phyloP scores from a whole-genome alignment of 53 echinoderm and acorn worm species.

The Antedon mediterranea region DNA sequence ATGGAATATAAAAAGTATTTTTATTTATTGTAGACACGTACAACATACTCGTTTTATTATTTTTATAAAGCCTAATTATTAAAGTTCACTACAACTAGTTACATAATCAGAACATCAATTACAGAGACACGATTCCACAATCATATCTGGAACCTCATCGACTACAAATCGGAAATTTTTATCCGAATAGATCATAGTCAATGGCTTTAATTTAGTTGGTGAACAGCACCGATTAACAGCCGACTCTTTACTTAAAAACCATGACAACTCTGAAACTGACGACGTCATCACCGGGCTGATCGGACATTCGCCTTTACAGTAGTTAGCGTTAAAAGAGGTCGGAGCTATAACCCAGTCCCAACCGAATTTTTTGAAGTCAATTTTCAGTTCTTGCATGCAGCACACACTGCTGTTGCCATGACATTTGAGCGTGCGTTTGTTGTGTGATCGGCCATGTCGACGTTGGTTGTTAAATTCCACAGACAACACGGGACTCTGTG shows the following conservation, averaged over 20 bases:
- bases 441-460: not conserved
- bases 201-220: slow-evolving; percentile 34
- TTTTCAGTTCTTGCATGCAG: slow-evolving; percentile 45
- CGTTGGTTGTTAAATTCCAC: not conserved
- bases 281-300: not conserved
- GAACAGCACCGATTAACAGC: slow-evolving; percentile 51
- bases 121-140: not conserved
- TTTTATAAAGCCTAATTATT: too few relatives aligned
- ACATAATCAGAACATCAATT: not conserved
- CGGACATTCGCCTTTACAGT: slow-evolving; percentile 71
- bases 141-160: not conserved
- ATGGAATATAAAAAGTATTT: too few relatives aligned
- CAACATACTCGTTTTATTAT: too few relatives aligned
- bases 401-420: slow-evolving; percentile 11
- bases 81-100: too few relatives aligned
- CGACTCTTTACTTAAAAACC: slow-evolving; percentile 4
- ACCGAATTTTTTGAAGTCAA: slow-evolving; percentile 65
- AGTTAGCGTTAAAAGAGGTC: slow-evolving; percentile 62
- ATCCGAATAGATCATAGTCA: slow-evolving; percentile 47
- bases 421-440: not conserved
- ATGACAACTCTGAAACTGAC: not conserved
- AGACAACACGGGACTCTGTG: not conserved
- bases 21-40: too few relatives aligned
- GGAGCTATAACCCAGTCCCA: slow-evolving; percentile 96
- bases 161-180: slow-evolving; percentile 7